Percentiles rank a stretch among this genome's conserved stretches.
phyloP scores from a whole-genome alignment of 2,797 vertebrate species.

The Dendrocincla tyrannina region DNA sequence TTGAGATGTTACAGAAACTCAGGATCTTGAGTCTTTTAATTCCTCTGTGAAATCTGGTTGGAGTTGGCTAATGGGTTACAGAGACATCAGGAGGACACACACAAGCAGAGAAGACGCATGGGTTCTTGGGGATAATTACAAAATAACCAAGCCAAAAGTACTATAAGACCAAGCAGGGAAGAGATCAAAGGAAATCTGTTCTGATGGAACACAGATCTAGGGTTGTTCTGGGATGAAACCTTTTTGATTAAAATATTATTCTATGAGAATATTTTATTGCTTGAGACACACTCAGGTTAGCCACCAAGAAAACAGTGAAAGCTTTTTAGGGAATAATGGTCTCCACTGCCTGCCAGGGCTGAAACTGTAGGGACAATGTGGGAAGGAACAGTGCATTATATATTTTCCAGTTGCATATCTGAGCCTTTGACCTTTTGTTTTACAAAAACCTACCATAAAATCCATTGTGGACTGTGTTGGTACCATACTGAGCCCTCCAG shows the following conservation, averaged over 20 bases:
- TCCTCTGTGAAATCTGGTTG: not conserved
- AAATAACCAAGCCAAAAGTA: constrained; percentile 3
- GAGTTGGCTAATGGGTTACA: not conserved
- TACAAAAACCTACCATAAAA: constrained; percentile 70
- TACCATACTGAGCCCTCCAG: constrained; percentile 71
- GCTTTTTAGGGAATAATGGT: not conserved
- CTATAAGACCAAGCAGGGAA: not conserved
- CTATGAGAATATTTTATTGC: not conserved
- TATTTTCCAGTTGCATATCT: not conserved
- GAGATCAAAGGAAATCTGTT: constrained; percentile 7
- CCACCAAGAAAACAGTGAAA: not conserved
- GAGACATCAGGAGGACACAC: not conserved
- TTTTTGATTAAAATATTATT: not conserved
- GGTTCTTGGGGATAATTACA: not conserved
- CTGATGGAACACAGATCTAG: not conserved
- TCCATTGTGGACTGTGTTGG: constrained; percentile 60
- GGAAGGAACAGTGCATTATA: not conserved
- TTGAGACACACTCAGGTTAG: not conserved
- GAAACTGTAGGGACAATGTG: not conserved
- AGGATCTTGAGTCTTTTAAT: not conserved
- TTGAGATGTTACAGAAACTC: not conserved
- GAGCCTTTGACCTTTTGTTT: not conserved
- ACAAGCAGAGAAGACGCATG: not conserved
- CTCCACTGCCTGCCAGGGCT: not conserved
- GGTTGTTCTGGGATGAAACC: not conserved